These are phyloP conservation scores for Dynastes tityus DNA, from an alignment of 2,888 invertebrate species.

Conservation along the genomic window DNA sequence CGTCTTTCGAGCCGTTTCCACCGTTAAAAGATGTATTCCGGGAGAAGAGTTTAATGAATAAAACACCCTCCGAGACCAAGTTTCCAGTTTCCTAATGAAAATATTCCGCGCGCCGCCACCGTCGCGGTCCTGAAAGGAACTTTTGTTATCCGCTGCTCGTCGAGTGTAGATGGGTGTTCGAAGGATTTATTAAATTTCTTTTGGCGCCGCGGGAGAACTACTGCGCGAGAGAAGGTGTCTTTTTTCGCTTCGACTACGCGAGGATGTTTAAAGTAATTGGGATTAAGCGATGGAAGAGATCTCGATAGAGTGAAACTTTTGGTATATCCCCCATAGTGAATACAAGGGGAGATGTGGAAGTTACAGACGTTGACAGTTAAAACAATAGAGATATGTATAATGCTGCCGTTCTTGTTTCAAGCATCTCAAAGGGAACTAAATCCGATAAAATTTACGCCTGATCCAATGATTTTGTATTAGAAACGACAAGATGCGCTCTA, in stretches of 20 bases:
- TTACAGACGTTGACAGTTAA: too few relatives aligned
- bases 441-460: too few relatives aligned
- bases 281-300: background rate
- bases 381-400: too few relatives aligned
- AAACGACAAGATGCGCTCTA: too few relatives aligned
- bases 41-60: slow-evolving; percentile 34
- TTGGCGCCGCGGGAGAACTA: background rate
- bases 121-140: slow-evolving; percentile 6
- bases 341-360: background rate
- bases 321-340: background rate
- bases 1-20: background rate
- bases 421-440: too few relatives aligned
- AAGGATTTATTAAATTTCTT: slow-evolving; percentile 41
- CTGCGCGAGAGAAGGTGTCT: background rate
- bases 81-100: slow-evolving; percentile 43
- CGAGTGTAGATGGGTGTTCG: background rate
- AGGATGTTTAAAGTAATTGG: slow-evolving; percentile 8
- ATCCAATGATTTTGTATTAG: too few relatives aligned
- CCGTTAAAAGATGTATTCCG: slow-evolving; percentile 8
- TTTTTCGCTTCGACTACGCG: too few relatives aligned
- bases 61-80: slow-evolving; percentile 30
- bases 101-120: background rate
- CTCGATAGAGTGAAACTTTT: too few relatives aligned
- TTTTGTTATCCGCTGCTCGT: slow-evolving; percentile 27
- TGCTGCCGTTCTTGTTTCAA: too few relatives aligned